A percentile compares a stretch with the other conserved stretches of the same genome.
Evolutionary conservation across 2,797 vertebrate genomes (phyloP).

Genomic region (Geotrypetes seraphini): DNA sequence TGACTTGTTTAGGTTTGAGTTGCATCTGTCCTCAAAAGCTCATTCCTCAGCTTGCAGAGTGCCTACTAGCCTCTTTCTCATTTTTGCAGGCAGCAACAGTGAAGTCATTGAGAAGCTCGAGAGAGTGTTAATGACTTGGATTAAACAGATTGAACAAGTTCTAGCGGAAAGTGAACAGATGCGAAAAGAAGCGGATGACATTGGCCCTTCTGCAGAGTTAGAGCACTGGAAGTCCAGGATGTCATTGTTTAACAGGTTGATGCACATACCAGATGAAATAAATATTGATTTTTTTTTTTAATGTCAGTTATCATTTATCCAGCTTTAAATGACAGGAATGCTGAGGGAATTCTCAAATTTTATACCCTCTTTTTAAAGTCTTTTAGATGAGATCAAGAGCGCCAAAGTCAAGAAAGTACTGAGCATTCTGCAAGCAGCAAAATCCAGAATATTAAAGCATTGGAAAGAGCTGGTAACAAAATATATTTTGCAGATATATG

Average conservation of each 20-base stretch:
- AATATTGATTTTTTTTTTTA: too few relatives aligned
- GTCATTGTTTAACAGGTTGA: conserved; percentile 64
- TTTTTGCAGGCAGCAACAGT: conserved; percentile 50
- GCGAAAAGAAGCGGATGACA: conserved; percentile 66
- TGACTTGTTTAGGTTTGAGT: too few relatives aligned
- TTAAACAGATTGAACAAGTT: conserved; percentile 62
- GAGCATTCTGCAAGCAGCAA: conserved; percentile 64
- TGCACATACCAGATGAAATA: too few relatives aligned
- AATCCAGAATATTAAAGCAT: conserved; percentile 50
- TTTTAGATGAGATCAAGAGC: conserved; percentile 67
- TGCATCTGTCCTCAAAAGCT: too few relatives aligned
- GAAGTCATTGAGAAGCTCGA: conserved; percentile 63
- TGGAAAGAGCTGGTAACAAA: conserved; percentile 69
- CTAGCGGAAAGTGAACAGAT: conserved; percentile 67
- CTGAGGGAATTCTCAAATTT: too few relatives aligned
- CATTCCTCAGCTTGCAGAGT: too few relatives aligned
- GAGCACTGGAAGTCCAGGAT: conserved; percentile 69
- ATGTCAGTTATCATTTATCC: too few relatives aligned
- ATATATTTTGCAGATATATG: background rate
- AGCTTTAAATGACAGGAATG: too few relatives aligned
- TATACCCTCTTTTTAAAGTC: conserved; percentile 38
- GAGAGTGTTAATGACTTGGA: conserved; percentile 48
- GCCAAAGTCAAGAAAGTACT: conserved; percentile 64
- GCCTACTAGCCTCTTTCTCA: too few relatives aligned
- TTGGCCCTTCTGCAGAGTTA: conserved; percentile 63